phyloP scores from a whole-genome alignment of 1,140 invertebrate genomes.

The Lordiphosa mommai region DNA sequence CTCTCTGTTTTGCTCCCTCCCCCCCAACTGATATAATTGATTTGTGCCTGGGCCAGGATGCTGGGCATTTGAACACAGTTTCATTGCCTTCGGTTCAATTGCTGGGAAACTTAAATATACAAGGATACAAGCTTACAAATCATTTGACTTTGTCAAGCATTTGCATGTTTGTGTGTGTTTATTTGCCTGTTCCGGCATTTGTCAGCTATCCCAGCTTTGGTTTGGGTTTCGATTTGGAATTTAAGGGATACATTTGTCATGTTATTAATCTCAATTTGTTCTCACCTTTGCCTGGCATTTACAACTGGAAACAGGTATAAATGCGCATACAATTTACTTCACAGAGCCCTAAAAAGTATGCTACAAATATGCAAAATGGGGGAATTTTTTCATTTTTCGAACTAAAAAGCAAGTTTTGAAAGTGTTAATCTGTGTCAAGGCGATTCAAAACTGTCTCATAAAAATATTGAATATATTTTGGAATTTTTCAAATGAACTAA shows the following conservation, averaged over 20 bases:
- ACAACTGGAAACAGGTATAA: no score
- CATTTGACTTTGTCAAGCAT: constrained; percentile 54
- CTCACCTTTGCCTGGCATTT: constrained; percentile 11
- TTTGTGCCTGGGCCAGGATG: constrained; percentile 54
- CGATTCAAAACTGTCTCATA: no score
- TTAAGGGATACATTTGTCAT: constrained; percentile 18
- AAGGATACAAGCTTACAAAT: constrained; percentile 60
- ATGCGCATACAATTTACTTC: no score
- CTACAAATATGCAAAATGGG: no score
- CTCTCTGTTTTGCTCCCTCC: constrained; percentile 17
- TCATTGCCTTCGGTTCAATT: constrained; percentile 40
- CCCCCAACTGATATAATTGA: constrained; percentile 56
- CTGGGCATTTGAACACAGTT: constrained; percentile 39
- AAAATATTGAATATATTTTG: no score
- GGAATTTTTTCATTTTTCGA: no score
- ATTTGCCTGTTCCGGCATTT: constrained; percentile 40
- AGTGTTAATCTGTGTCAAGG: no score
- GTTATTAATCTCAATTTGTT: constrained; percentile 71
- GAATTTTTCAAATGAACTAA: no score
- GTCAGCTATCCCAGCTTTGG: constrained; percentile 60
- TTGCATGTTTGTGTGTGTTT: constrained; percentile 19
- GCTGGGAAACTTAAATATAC: constrained; percentile 67
- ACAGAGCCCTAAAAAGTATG: no score
- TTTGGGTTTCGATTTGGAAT: constrained; percentile 4
- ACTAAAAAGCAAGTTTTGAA: no score